Evolutionary conservation across 1,140 invertebrate species (phyloP), one percentile per base, ranked within the genome.

Genomic region (Pseudoatta argentina): DNA sequence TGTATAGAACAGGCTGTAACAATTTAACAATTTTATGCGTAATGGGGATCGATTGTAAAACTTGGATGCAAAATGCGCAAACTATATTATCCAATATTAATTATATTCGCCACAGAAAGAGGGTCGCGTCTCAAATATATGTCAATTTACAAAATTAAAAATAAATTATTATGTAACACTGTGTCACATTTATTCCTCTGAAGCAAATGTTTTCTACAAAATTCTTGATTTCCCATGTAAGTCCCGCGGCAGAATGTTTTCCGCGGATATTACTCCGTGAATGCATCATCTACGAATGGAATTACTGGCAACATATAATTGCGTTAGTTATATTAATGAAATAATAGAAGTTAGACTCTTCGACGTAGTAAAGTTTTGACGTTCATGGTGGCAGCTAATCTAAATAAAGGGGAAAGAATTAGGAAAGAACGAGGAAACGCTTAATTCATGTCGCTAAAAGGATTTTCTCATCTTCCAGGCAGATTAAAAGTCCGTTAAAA

Each of bases 101-200:
- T 48, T 57, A 69, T 59, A 57, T 61, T 73, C 24, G 67, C 55
- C 24, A 18, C 57, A 53, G 30, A 59, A 64, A 83, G 79, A 83
- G 69, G 67, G 53, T 82, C 79, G 79, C 69, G 79, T 83, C 55
- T 63, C 39, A 75, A 61, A 5, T 83, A 57, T 73, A 73, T 83
- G 79, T 83, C 79, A 61, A 83, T 83, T 83, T 91, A 66, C 71
- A 88, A 85, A 85, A 71, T 77, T 72, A 88, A 64, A 87, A 88
- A 78, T 79, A 77, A 90, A 87, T 89, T 81, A 82, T 72, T 87
- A 73, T 83, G 63, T 72, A 51, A 88, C 86, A 87, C 81, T 87
- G 72, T 86, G 72, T 83, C 61, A 78, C 72, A 79, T 59, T 85
- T 85, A 85, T 85, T 64, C 63, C 76, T 87, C 75, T 72, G 44